These are phyloP conservation scores for Hydrolagus colliei DNA, from an alignment of 2,797 vertebrate genomes.

Conservation along the genomic window DNA sequence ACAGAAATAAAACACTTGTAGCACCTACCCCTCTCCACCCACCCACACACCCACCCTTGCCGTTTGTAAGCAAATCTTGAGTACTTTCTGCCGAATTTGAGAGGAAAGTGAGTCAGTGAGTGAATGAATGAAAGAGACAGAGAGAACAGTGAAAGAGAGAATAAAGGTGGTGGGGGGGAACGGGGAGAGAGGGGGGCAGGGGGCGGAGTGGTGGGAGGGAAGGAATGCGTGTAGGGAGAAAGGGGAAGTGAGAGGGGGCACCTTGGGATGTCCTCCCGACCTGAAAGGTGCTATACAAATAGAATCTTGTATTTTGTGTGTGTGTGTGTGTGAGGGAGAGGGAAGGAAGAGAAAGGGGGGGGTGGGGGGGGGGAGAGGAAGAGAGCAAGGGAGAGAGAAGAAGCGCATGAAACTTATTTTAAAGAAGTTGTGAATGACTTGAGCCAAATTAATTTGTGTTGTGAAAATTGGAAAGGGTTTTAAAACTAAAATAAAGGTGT, in stretches of 20 bases:
- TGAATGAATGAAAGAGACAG: background rate
- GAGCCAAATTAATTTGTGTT: slow-evolving; percentile 27
- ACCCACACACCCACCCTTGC: background rate
- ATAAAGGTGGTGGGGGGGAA: background rate
- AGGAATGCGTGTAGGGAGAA: too few relatives aligned
- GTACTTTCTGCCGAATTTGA: background rate
- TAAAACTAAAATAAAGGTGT: too few relatives aligned
- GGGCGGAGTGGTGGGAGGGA: too few relatives aligned
- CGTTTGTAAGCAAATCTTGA: slow-evolving; percentile 4
- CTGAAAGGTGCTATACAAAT: too few relatives aligned
- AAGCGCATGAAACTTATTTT: slow-evolving; percentile 31
- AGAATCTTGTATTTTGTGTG: too few relatives aligned
- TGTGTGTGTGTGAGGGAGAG: too few relatives aligned
- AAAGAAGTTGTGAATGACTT: slow-evolving; percentile 21
- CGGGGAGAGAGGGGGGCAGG: too few relatives aligned
- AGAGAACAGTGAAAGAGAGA: background rate
- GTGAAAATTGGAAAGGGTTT: background rate
- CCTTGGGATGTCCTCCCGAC: too few relatives aligned
- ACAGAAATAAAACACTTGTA: slow-evolving; percentile 78
- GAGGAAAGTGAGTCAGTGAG: background rate
- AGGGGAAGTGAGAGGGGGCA: too few relatives aligned
- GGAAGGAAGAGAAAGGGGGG: too few relatives aligned
- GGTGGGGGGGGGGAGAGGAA: too few relatives aligned
- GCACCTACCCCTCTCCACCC: slow-evolving; percentile 27
- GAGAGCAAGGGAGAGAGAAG: background rate